Evolutionary conservation across 2,888 invertebrate genomes (phyloP).

Genomic region (Folsomia manolachei): DNA sequence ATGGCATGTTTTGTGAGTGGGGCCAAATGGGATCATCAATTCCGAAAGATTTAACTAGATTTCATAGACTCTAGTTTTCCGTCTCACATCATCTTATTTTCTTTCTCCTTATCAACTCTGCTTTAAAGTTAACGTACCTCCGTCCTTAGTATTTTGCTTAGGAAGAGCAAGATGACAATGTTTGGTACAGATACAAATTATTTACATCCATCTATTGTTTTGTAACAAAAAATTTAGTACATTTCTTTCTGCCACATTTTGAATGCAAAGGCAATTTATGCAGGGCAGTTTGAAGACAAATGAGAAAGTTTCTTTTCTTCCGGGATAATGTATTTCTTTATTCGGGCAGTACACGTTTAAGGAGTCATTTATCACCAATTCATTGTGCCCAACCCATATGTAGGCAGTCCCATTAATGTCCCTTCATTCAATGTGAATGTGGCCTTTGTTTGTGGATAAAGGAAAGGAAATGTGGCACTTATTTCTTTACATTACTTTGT

Average conservation of each 20-base stretch:
- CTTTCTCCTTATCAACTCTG: not conserved
- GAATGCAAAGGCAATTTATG: no score
- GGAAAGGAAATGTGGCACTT: not conserved
- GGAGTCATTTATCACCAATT: not conserved
- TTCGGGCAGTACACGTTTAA: not conserved
- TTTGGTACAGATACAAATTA: no score
- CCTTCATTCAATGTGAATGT: not conserved
- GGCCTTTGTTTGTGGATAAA: not conserved
- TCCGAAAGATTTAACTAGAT: constrained; percentile 9
- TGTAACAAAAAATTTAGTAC: no score
- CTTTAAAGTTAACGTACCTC: not conserved
- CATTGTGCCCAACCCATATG: no score
- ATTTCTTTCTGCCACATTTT: no score
- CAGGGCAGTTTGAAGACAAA: no score
- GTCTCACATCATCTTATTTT: not conserved
- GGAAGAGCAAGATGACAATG: no score
- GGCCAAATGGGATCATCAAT: constrained; percentile 7
- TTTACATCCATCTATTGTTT: no score
- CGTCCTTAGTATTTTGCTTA: not conserved
- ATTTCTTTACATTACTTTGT: not conserved
- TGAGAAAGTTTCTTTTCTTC: no score
- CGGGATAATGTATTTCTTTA: no score
- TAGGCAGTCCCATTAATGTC: no score
- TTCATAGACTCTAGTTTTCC: not conserved
- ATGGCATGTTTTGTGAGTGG: not conserved